Evolutionary conservation across 2,888 invertebrate species (phyloP).

Genomic region (Masnerella sp.): DNA sequence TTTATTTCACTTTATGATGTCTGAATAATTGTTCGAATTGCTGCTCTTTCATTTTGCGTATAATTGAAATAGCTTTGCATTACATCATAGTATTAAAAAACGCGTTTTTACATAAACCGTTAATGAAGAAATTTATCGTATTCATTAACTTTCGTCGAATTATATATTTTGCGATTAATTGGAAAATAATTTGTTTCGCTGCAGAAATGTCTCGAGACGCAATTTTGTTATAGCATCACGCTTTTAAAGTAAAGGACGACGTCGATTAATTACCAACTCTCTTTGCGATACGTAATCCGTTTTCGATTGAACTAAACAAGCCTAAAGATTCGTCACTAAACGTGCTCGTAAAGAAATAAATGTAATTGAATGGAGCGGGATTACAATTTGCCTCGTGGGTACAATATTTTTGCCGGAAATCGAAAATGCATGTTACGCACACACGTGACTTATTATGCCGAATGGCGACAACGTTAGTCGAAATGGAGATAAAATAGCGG

Average conservation of each 20-base stretch:
- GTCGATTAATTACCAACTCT: constrained; percentile 8
- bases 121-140: too few species aligned
- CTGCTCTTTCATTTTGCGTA: too few species aligned
- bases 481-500: constrained; percentile 44
- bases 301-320: constrained; percentile 33
- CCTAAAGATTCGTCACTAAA: constrained; percentile 26
- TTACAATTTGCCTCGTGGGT: constrained; percentile 13
- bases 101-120: too few species aligned
- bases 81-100: too few species aligned
- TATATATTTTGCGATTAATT: too few species aligned
- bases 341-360: constrained; percentile 9
- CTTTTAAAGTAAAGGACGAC: too few species aligned
- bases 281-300: constrained; percentile 16
- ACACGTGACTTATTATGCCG: constrained; percentile 41
- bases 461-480: constrained; percentile 30
- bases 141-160: too few species aligned
- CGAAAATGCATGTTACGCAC: constrained; percentile 38
- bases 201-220: too few species aligned
- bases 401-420: constrained; percentile 21
- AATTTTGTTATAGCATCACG: too few species aligned
- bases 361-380: constrained; percentile 25
- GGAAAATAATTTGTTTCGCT: too few species aligned
- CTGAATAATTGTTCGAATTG: constrained; percentile 14
- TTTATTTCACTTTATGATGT: constrained; percentile 4
- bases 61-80: too few species aligned